Evolutionary conservation across 2,113 vertebrate species (phyloP).

Genomic region (Platycercus adscitus): DNA sequence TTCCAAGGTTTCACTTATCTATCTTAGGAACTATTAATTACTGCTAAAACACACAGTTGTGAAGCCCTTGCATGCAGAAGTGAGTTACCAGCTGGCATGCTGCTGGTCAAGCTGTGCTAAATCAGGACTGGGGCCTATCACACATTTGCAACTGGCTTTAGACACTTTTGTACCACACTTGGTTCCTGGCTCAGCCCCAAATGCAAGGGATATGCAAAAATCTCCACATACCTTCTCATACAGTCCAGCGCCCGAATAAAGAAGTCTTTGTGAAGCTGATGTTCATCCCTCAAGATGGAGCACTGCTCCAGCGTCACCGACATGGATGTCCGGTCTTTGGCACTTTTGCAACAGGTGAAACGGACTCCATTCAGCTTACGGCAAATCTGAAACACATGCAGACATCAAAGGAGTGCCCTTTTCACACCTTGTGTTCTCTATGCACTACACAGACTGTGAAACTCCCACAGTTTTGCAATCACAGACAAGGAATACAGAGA

Average conservation of each 20-base stretch:
- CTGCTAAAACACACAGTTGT: neutral
- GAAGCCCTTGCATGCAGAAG: neutral
- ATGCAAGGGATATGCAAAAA: neutral
- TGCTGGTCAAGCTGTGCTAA: neutral
- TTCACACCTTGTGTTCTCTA: neutral
- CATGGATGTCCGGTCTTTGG: slow-evolving; percentile 99
- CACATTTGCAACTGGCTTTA: neutral
- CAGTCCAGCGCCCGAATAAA: slow-evolving; percentile 93
- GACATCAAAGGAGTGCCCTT: rapidly evolving
- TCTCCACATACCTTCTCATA: slow-evolving; percentile 88
- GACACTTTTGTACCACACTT: rapidly evolving
- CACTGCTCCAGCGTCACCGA: slow-evolving; percentile 97
- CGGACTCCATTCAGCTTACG: slow-evolving; percentile 94
- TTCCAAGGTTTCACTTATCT: neutral
- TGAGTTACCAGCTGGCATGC: neutral
- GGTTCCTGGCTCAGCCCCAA: neutral
- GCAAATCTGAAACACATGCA: slow-evolving; percentile 84
- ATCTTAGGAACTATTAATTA: neutral
- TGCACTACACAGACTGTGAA: neutral
- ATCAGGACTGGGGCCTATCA: neutral
- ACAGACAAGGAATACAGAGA: neutral
- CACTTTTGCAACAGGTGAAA: slow-evolving; percentile 99
- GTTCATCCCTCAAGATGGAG: slow-evolving; percentile 91
- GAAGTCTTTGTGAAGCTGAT: slow-evolving; percentile 94
- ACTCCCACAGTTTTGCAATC: neutral